Evolutionary conservation across 2,113 vertebrate species (phyloP).

Genomic region (Nymphicus hollandicus): DNA sequence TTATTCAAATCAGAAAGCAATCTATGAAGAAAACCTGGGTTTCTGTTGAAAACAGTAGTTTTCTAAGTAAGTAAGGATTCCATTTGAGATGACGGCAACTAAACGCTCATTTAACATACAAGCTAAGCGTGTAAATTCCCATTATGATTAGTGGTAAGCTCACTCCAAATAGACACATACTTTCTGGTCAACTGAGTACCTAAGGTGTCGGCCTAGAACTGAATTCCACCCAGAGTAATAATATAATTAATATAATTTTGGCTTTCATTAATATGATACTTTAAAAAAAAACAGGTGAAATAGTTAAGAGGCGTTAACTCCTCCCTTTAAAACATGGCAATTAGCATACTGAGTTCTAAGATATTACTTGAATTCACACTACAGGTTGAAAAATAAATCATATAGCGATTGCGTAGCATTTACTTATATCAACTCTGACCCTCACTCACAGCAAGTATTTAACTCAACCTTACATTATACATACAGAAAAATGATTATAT

Average conservation of each 20-base stretch:
- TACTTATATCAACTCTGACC: background rate
- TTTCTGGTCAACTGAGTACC: background rate
- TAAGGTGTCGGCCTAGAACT: background rate
- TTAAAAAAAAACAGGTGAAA: background rate
- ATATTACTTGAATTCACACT: background rate
- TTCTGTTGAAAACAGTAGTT: background rate
- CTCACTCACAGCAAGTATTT: background rate
- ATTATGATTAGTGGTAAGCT: background rate
- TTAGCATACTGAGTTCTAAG: background rate
- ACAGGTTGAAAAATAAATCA: background rate
- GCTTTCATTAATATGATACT: background rate
- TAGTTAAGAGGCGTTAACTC: background rate
- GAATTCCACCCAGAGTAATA: background rate
- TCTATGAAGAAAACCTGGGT: fast-evolving
- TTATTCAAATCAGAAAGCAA: background rate
- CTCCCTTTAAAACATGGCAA: background rate
- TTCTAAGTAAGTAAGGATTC: background rate
- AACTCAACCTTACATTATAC: background rate
- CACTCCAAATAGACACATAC: background rate
- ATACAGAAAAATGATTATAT: background rate
- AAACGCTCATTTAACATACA: background rate
- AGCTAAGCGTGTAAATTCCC: background rate
- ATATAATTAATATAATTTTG: background rate
- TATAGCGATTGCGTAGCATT: background rate
- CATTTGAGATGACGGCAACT: background rate